Evolutionary conservation across 2,797 vertebrate genomes (phyloP).

Genomic region (Sarcoramphus papa): DNA sequence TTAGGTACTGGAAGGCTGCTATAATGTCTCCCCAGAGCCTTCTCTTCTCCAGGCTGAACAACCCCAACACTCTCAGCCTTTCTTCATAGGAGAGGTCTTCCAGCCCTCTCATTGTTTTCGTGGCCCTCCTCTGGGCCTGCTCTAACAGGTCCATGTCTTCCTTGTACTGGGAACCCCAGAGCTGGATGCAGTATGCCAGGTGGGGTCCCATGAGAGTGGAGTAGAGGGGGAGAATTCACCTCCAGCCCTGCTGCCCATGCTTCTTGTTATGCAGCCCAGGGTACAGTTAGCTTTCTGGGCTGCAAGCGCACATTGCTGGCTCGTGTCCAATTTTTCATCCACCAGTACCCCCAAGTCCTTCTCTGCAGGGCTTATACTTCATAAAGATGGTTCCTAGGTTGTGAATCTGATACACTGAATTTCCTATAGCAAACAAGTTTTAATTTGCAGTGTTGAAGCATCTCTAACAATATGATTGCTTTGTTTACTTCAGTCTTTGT

Average conservation of each 20-base stretch:
- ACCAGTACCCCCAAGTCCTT: background rate
- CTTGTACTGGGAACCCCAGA: fast-evolving
- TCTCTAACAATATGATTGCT: background rate
- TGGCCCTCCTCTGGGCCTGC: fast-evolving
- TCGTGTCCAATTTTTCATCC: background rate
- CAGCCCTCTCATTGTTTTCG: fast-evolving
- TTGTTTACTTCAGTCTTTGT: background rate
- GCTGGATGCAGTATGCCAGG: background rate
- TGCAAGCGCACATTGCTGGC: fast-evolving
- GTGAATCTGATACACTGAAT: background rate
- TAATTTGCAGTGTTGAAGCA: background rate
- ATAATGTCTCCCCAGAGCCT: background rate
- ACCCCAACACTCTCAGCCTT: background rate
- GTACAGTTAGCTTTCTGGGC: background rate
- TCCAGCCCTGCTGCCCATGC: background rate
- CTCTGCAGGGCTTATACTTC: background rate
- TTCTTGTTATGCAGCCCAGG: background rate
- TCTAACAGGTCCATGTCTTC: background rate
- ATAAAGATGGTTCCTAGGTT: background rate
- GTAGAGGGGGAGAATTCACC: background rate
- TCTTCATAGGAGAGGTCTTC: background rate
- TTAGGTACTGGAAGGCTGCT: background rate
- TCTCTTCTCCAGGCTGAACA: background rate
- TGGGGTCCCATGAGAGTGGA: fast-evolving
- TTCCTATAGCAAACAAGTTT: background rate